Evolutionary conservation across 1,140 invertebrate species (phyloP).

Genomic region (Solenopsis invicta): DNA sequence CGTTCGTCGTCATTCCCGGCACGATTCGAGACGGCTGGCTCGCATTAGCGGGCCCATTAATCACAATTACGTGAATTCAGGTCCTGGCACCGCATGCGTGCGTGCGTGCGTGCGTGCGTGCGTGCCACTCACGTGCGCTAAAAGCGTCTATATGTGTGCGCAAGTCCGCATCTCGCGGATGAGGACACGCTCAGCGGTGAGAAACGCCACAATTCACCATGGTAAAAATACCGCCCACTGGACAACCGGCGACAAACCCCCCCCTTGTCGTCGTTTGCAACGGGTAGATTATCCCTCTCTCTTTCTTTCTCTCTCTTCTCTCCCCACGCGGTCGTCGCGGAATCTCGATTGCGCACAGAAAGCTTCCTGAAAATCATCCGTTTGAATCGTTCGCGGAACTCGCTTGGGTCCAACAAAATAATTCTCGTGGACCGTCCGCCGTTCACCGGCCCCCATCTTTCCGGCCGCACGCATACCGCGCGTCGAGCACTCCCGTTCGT

Average conservation of each 20-base stretch:
- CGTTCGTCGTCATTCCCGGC: conserved; percentile 77
- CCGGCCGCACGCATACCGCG: neutral
- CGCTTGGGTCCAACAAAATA: conserved; percentile 61
- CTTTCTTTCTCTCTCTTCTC: neutral
- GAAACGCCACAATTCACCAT: conserved; percentile 70
- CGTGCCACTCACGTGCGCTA: conserved; percentile 48
- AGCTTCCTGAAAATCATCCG: conserved; percentile 37
- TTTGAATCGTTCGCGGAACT: conserved; percentile 53
- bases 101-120: conserved; percentile 31
- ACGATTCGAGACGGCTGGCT: conserved; percentile 74
- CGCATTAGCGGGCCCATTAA: conserved; percentile 83
- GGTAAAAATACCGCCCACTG: conserved; percentile 80
- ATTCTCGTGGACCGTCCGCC: conserved; percentile 50
- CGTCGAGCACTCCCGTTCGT: neutral
- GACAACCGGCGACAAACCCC: conserved; percentile 67
- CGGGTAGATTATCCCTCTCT: conserved; percentile 69
- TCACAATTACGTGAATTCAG: conserved; percentile 86
- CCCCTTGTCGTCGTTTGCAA: conserved; percentile 71
- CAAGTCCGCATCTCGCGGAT: conserved; percentile 49
- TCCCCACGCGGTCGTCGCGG: conserved; percentile 37
- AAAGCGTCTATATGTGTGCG: conserved; percentile 24
- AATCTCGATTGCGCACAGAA: conserved; percentile 67
- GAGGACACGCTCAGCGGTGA: conserved; percentile 62
- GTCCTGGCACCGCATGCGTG: conserved; percentile 66
- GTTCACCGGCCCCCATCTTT: neutral